Evolutionary conservation across 2,113 vertebrate species (phyloP).

Genomic region (Cyanoderma ruficeps): DNA sequence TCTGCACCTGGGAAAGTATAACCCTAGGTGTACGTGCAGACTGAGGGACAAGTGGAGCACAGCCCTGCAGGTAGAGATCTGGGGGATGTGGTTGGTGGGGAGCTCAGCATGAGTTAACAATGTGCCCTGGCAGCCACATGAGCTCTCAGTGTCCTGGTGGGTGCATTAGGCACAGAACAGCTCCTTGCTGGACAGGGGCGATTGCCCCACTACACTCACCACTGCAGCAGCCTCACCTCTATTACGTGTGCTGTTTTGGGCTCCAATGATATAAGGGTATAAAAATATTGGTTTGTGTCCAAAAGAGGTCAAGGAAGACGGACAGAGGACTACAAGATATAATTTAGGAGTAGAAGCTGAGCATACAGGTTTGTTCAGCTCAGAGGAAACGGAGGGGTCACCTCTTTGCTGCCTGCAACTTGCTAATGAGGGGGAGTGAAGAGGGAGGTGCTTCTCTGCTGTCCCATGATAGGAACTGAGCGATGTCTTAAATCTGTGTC

Average conservation of each 20-base stretch:
- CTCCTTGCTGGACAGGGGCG: neutral
- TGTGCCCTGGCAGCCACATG: no score
- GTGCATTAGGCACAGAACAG: neutral
- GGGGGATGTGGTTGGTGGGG: neutral
- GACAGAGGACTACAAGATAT: neutral
- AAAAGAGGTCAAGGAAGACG: neutral
- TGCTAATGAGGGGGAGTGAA: accelerated
- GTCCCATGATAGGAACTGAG: accelerated
- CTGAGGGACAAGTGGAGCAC: neutral
- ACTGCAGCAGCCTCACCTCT: neutral
- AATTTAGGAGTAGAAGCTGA: neutral
- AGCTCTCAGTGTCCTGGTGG: neutral
- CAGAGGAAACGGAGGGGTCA: neutral
- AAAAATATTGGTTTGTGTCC: neutral
- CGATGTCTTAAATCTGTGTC: neutral
- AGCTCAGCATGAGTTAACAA: neutral
- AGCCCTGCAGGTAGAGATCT: neutral
- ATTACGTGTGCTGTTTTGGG: no score
- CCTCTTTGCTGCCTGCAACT: neutral
- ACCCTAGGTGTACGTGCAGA: neutral
- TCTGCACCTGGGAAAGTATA: neutral
- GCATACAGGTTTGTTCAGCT: neutral
- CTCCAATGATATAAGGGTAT: neutral
- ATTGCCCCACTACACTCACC: neutral
- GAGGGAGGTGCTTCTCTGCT: neutral